These are phyloP conservation scores for Ivindomyrus marchei DNA, from an alignment of 2,113 vertebrate genomes.

Conservation along the genomic window DNA sequence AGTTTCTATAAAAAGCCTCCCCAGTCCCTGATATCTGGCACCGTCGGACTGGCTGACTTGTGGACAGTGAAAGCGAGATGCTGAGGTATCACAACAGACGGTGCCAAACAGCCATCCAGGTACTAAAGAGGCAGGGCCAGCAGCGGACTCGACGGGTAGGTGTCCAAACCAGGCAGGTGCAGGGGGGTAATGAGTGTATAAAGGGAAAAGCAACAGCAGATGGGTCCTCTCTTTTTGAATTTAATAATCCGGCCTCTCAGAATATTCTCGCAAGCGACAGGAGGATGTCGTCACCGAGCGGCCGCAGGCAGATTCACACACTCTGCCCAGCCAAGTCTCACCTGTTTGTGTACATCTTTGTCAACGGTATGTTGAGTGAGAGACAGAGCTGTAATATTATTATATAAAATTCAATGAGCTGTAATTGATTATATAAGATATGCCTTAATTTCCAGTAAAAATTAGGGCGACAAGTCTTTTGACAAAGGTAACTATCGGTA, in stretches of 20 bases:
- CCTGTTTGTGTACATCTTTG: slow-evolving; percentile 7
- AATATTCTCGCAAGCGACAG: not conserved
- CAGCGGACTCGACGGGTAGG: not conserved
- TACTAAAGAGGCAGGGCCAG: not conserved
- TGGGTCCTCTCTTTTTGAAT: not conserved
- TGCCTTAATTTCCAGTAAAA: not conserved
- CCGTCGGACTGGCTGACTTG: not conserved
- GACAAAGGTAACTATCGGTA: not conserved
- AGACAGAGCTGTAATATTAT: not conserved
- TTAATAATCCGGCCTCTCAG: not conserved
- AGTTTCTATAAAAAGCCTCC: not conserved
- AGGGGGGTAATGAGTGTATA: not conserved
- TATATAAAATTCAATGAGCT: not conserved
- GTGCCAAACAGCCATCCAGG: not conserved
- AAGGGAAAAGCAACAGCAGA: not conserved
- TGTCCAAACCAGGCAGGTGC: not conserved
- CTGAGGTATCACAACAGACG: not conserved
- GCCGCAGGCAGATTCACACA: not conserved
- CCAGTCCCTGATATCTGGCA: not conserved
- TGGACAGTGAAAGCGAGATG: not conserved
- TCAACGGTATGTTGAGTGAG: not conserved
- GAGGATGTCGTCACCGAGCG: not conserved
- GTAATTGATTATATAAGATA: not conserved
- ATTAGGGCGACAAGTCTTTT: not conserved
- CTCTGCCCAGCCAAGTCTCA: not conserved